These are phyloP conservation scores for Ophion obscuratus DNA, from an alignment of 2,888 invertebrate species.

Conservation along the genomic window DNA sequence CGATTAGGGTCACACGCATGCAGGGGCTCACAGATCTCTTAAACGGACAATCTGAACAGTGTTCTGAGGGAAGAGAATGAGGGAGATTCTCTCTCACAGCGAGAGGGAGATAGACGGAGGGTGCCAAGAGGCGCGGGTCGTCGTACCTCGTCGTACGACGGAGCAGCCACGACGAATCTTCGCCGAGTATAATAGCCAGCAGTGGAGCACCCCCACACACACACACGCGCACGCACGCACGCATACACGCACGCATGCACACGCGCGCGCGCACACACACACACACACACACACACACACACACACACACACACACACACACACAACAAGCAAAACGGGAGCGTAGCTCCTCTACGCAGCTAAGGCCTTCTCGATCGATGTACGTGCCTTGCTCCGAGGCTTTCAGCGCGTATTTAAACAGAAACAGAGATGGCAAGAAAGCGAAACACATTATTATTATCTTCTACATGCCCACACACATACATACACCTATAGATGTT, in stretches of 20 bases:
- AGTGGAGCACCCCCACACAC: not conserved
- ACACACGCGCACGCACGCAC: not conserved
- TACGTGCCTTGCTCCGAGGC: constrained; percentile 51
- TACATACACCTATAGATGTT: constrained; percentile 19
- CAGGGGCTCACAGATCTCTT: constrained; percentile 22
- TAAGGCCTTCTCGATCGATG: constrained; percentile 68
- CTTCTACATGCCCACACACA: not conserved
- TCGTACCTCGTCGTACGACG: constrained; percentile 42
- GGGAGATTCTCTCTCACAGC: not conserved
- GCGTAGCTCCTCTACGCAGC: constrained; percentile 48
- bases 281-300: not conserved
- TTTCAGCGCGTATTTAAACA: constrained; percentile 68
- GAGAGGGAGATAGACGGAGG: not conserved
- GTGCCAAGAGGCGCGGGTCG: constrained; percentile 40
- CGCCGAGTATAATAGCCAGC: not conserved
- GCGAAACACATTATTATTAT: constrained; percentile 48
- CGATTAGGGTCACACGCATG: constrained; percentile 45
- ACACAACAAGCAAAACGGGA: constrained; percentile 11
- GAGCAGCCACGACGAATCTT: constrained; percentile 16
- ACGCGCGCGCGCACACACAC: not conserved
- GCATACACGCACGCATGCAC: not conserved
- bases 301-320: not conserved
- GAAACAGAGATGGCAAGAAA: constrained; percentile 57
- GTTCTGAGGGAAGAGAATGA: constrained; percentile 7
- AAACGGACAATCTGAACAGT: not conserved